Evolutionary conservation across 1,140 invertebrate genomes (phyloP).

Genomic region (Oreohelix idahoensis): DNA sequence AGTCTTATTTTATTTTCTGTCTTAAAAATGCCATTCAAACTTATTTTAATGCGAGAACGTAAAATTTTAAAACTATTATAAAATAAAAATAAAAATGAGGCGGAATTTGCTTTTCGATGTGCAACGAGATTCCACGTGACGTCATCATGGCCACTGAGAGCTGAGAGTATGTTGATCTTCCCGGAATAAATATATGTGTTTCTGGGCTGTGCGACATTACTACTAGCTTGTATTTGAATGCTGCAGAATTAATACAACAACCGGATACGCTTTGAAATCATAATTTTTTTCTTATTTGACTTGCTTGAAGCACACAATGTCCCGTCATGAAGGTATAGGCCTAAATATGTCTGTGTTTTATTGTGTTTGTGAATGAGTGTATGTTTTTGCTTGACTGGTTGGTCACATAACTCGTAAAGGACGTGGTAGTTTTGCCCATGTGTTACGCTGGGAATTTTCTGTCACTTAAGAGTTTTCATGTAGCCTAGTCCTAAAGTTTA

Average conservation of each 20-base stretch:
- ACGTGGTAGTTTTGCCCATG: too few species aligned
- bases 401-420: too few species aligned
- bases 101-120: not conserved
- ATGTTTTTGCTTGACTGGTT: too few species aligned
- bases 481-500: too few species aligned
- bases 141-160: conserved; percentile 64
- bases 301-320: conserved; percentile 77
- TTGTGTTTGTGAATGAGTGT: too few species aligned
- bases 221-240: conserved; percentile 12
- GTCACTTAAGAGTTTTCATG: too few species aligned
- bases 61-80: not conserved
- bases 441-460: too few species aligned
- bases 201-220: not conserved
- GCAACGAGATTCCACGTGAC: conserved; percentile 61
- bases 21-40: too few species aligned
- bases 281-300: not conserved
- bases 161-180: conserved; percentile 51
- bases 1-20: not conserved
- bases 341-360: too few species aligned
- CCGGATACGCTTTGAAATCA: not conserved
- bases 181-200: conserved; percentile 43
- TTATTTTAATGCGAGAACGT: too few species aligned
- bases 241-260: conserved; percentile 3
- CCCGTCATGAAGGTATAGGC: conserved; percentile 83
- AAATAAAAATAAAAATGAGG: not conserved